phyloP scores from a whole-genome alignment of 2,113 vertebrate genomes.

The Zosterops borbonicus region DNA sequence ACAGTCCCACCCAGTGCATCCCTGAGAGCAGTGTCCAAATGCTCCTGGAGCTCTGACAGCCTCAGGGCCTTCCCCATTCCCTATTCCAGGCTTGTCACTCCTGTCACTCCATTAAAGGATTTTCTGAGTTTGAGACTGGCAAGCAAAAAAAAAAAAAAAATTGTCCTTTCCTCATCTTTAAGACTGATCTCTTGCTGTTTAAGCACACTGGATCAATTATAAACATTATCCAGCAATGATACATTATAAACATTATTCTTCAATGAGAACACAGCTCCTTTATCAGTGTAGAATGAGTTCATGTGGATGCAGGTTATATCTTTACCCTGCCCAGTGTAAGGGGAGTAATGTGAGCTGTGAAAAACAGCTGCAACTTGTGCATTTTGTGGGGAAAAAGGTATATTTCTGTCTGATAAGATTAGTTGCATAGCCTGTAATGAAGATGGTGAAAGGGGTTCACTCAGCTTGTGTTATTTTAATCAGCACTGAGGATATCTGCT shows the following conservation, averaged over 20 bases:
- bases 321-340: not conserved
- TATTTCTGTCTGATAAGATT: not conserved
- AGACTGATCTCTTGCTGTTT: not conserved
- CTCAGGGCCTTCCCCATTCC: fast-evolving
- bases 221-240: too few species aligned
- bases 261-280: not conserved
- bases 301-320: not conserved
- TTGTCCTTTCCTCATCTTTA: not conserved
- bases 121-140: not conserved
- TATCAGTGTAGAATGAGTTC: not conserved
- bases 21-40: fast-evolving
- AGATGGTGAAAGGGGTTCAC: not conserved
- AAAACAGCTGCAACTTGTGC: not conserved
- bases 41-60: not conserved
- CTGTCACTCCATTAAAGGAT: not conserved
- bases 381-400: fast-evolving
- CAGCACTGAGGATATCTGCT: not conserved
- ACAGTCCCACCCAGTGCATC: not conserved
- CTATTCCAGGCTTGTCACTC: not conserved
- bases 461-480: not conserved
- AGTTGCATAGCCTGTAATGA: not conserved
- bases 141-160: not conserved
- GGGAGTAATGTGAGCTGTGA: not conserved
- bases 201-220: not conserved
- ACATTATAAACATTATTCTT: not conserved